These are phyloP conservation scores for Pseudomugil tenellus DNA, from an alignment of 2,797 vertebrate genomes.

Conservation along the genomic window DNA sequence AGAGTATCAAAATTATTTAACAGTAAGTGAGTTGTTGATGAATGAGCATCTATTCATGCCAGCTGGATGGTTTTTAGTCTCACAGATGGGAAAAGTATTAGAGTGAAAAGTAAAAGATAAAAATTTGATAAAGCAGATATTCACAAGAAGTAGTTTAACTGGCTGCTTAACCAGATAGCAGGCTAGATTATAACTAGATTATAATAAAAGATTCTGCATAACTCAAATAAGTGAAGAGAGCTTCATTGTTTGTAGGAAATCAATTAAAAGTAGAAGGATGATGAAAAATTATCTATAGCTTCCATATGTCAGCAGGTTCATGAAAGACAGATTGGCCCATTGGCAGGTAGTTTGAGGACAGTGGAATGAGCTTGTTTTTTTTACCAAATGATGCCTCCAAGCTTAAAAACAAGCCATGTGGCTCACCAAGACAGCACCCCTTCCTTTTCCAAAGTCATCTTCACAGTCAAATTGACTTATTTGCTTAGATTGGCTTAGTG, in stretches of 20 bases:
- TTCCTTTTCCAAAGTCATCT: constrained; percentile 42
- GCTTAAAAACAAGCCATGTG: constrained; percentile 37
- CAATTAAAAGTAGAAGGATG: constrained; percentile 34
- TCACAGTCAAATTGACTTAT: constrained; percentile 41
- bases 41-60: constrained; percentile 37
- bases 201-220: constrained; percentile 23
- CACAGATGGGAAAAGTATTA: constrained; percentile 28
- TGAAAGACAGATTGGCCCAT: constrained; percentile 53
- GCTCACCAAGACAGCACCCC: constrained; percentile 46
- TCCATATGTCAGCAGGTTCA: constrained; percentile 60
- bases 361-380: constrained; percentile 32
- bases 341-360: constrained; percentile 43
- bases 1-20: constrained; percentile 46
- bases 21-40: constrained; percentile 41
- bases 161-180: constrained; percentile 6
- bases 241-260: constrained; percentile 48
- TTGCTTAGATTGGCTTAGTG: constrained; percentile 59
- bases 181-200: not conserved
- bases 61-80: constrained; percentile 21
- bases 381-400: constrained; percentile 46
- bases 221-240: constrained; percentile 10
- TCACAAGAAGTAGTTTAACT: not conserved
- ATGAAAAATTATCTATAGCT: constrained; percentile 35
- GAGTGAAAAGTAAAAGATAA: not conserved
- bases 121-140: constrained; percentile 8